phyloP scores from a whole-genome alignment of 2,797 vertebrate genomes.

The Rhinogobio ventralis region DNA sequence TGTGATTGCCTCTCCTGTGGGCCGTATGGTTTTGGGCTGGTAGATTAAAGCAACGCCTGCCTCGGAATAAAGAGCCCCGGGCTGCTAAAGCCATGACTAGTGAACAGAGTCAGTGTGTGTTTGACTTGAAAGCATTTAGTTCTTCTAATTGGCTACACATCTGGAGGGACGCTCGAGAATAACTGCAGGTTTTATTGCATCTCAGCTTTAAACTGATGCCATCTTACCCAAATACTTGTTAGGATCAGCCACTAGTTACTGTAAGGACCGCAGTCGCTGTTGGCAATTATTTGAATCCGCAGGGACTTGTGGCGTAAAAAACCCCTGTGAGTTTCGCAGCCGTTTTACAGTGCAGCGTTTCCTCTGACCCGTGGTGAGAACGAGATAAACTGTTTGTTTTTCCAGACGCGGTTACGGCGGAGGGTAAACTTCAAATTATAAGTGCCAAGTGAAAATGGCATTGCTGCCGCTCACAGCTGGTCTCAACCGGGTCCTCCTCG shows the following conservation, averaged over 20 bases:
- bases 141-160: conserved; percentile 20
- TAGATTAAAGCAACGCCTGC: conserved; percentile 13
- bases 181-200: not conserved
- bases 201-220: not conserved
- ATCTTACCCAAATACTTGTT: not conserved
- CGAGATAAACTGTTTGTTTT: conserved; percentile 62
- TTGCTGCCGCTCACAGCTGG: conserved; percentile 41
- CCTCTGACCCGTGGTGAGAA: conserved; percentile 58
- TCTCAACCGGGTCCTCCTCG: conserved; percentile 54
- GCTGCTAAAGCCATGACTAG: not conserved
- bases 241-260: conserved; percentile 17
- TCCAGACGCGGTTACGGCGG: conserved; percentile 50
- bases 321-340: conserved; percentile 7
- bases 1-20: not conserved
- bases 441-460: conserved; percentile 44
- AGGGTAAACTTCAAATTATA: conserved; percentile 60
- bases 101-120: conserved; percentile 8
- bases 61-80: conserved; percentile 21
- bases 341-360: conserved; percentile 29
- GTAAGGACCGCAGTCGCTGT: not conserved
- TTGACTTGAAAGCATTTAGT: conserved; percentile 11
- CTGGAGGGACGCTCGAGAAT: not conserved
- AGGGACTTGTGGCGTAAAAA: conserved; percentile 23
- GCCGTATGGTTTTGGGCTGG: not conserved
- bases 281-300: conserved; percentile 52